phyloP scores from a whole-genome alignment of 2,797 vertebrate genomes.

The Columba guinea region DNA sequence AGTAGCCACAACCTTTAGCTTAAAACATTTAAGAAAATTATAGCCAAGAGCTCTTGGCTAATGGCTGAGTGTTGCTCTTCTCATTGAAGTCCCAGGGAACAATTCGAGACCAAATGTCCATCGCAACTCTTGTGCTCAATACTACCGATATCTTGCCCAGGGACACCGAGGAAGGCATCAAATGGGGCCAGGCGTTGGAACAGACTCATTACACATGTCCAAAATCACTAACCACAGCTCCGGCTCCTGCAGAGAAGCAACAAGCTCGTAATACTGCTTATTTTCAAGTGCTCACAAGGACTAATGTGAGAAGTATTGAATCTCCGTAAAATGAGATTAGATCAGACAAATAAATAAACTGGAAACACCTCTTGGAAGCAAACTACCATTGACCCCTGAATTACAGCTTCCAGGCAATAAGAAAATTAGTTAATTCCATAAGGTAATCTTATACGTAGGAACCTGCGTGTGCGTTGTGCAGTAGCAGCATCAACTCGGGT shows the following conservation, averaged over 20 bases:
- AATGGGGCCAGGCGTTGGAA: neutral
- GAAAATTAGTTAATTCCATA: neutral
- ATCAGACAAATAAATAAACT: neutral
- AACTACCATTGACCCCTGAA: neutral
- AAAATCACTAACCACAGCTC: neutral
- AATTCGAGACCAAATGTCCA: neutral
- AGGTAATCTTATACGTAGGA: neutral
- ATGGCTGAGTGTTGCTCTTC: neutral
- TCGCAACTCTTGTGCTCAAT: neutral
- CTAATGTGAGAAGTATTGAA: neutral
- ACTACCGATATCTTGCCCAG: neutral
- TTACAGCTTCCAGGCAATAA: neutral
- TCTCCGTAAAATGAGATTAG: neutral
- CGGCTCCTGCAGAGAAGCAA: neutral
- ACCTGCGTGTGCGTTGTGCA: fast-evolving
- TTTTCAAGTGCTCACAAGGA: neutral
- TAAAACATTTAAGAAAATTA: conserved; percentile 20
- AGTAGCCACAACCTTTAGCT: neutral
- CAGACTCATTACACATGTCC: neutral
- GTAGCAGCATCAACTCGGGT: fast-evolving
- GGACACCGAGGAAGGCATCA: neutral
- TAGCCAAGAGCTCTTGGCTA: neutral
- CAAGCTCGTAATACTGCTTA: neutral
- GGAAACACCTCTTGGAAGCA: neutral
- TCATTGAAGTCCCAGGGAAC: neutral